Conservation (phyloP, 2,888 invertebrate genomes). For the Chouioia cunea region DNA sequence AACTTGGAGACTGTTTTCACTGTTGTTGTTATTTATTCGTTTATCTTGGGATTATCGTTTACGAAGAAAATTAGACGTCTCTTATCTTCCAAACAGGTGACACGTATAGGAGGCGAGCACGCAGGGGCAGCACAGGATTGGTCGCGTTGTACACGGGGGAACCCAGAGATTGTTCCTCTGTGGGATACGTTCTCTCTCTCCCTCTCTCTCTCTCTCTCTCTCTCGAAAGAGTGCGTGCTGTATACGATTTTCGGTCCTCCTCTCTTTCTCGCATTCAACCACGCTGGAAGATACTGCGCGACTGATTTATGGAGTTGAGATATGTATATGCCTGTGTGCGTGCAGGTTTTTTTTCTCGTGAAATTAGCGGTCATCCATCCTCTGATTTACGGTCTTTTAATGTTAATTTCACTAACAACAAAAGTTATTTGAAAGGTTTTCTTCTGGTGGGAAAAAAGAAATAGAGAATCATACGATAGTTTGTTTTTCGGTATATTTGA, state of each 20-base stretch:
- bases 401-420: constrained; percentile 35
- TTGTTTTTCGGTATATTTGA: constrained; percentile 15
- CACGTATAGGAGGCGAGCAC: constrained; percentile 40
- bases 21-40: no score
- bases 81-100: constrained; percentile 51
- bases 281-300: constrained; percentile 39
- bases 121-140: background rate
- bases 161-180: constrained; percentile 33
- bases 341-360: constrained; percentile 36
- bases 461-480: constrained; percentile 17
- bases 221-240: constrained; percentile 39
- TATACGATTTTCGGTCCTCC: background rate
- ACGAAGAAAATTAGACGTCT: constrained; percentile 51
- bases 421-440: constrained; percentile 17
- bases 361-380: constrained; percentile 45
- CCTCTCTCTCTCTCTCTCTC: constrained; percentile 36
- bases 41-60: constrained; percentile 27
- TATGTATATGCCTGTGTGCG: constrained; percentile 13
- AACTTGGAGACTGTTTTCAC: no score
- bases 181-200: constrained; percentile 35
- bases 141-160: background rate
- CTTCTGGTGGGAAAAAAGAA: constrained; percentile 14
- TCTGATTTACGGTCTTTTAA: constrained; percentile 34
- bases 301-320: constrained; percentile 45
- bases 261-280: constrained; percentile 26